Conservation (phyloP, 2,113 vertebrate genomes). For the Pachypanchax playfairii region DNA sequence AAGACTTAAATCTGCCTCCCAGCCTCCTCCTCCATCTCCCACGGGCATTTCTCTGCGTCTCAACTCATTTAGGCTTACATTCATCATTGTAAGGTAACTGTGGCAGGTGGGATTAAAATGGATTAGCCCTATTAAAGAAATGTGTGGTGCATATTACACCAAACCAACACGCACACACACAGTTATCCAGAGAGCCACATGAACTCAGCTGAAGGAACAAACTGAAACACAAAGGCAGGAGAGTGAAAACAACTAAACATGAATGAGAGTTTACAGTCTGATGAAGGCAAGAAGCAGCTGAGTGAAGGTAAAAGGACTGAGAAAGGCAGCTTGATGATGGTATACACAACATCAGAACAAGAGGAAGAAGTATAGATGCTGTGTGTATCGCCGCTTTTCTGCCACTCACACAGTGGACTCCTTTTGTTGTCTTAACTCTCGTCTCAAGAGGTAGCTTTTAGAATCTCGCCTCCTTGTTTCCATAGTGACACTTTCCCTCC, state of each 20-base stretch:
- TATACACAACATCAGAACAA: slow-evolving; percentile 19
- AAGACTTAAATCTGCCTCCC: slow-evolving; percentile 68
- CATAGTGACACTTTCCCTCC: slow-evolving; percentile 84
- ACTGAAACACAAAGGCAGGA: slow-evolving; percentile 15
- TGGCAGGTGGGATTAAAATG: slow-evolving; percentile 85
- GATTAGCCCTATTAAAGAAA: slow-evolving; percentile 82
- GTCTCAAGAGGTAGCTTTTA: slow-evolving; percentile 83
- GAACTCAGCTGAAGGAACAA: slow-evolving; percentile 28
- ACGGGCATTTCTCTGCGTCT: slow-evolving; percentile 79
- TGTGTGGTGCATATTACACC: slow-evolving; percentile 75
- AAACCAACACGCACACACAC: slow-evolving; percentile 35
- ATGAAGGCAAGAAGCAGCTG: slow-evolving; percentile 10
- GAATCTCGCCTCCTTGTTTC: slow-evolving; percentile 84
- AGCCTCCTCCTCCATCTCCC: slow-evolving; percentile 69
- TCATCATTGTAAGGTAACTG: slow-evolving; percentile 82
- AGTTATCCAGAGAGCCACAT: slow-evolving; percentile 30
- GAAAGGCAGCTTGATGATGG: slow-evolving; percentile 30
- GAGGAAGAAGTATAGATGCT: slow-evolving; percentile 47
- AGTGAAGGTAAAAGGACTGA: slow-evolving; percentile 31
- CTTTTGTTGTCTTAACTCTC: slow-evolving; percentile 80
- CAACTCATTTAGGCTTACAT: slow-evolving; percentile 82
- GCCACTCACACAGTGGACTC: slow-evolving; percentile 74
- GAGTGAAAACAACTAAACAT: slow-evolving; percentile 19
- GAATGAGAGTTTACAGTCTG: slow-evolving; percentile 13
- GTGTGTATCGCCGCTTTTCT: slow-evolving; percentile 64